A percentile compares a stretch with the other conserved stretches of the same genome.
These are phyloP conservation scores for Columbina picui DNA, from an alignment of 2,113 vertebrate species.

Conservation along the genomic window DNA sequence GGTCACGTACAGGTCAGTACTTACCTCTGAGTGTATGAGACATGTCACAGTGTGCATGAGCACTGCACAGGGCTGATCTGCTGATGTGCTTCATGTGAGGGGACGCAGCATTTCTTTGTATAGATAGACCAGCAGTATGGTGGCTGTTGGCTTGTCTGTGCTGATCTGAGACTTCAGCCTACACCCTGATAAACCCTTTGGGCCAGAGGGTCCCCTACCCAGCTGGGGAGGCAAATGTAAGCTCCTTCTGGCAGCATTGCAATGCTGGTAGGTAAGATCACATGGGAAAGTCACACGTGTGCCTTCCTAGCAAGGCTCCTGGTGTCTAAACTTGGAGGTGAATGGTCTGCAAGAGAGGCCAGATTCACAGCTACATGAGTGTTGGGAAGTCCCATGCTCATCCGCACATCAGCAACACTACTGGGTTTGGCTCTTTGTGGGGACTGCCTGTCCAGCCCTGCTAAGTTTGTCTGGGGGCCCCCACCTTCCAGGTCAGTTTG, in stretches of 20 bases:
- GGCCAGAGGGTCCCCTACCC: not conserved
- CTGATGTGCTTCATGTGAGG: not conserved
- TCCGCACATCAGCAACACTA: not conserved
- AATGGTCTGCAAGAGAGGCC: not conserved
- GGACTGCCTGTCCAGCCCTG: not conserved
- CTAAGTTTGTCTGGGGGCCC: not conserved
- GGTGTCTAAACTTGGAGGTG: not conserved
- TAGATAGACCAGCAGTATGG: not conserved
- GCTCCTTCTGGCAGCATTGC: not conserved
- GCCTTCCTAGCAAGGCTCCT: not conserved
- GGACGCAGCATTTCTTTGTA: not conserved
- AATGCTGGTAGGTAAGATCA: not conserved
- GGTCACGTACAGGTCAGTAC: constrained; percentile 72
- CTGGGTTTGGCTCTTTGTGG: not conserved
- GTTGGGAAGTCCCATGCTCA: not conserved
- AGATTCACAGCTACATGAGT: not conserved
- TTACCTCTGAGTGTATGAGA: not conserved
- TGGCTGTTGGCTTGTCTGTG: not conserved
- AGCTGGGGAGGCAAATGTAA: not conserved
- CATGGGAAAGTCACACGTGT: not conserved
- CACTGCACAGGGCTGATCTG: not conserved
- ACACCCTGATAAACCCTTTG: not conserved
- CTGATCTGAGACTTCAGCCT: not conserved
- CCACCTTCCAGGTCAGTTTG: not conserved
- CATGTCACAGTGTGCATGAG: not conserved